Conservation (phyloP, 2,797 vertebrate species). For the Silurus aristotelis region DNA sequence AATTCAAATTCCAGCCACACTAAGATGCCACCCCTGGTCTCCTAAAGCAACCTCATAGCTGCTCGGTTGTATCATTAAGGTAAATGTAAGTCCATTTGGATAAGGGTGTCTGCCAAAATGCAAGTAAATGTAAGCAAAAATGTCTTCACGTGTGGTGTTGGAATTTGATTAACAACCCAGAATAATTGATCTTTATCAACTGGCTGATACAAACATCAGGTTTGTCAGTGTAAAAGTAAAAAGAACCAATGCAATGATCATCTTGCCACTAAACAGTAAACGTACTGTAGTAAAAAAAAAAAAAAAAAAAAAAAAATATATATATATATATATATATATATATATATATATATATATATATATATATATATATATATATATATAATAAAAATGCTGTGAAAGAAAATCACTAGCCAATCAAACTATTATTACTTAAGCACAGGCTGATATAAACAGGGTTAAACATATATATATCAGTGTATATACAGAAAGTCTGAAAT, state of each 20-base stretch:
- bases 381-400: neutral
- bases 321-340: too few relatives aligned
- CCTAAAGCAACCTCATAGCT: too few relatives aligned
- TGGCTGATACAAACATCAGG: neutral
- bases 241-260: neutral
- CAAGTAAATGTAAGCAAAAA: neutral
- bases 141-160: neutral
- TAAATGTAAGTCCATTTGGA: too few relatives aligned
- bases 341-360: too few relatives aligned
- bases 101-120: too few relatives aligned
- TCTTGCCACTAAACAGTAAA: neutral
- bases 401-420: neutral
- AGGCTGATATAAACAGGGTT: neutral
- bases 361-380: too few relatives aligned
- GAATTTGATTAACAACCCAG: neutral
- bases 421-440: neutral
- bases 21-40: too few relatives aligned
- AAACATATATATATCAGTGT: neutral
- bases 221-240: neutral
- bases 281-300: neutral
- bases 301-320: too few relatives aligned
- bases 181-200: neutral
- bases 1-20: too few relatives aligned
- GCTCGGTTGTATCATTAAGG: too few relatives aligned
- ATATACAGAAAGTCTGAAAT: too few relatives aligned